phyloP scores from a whole-genome alignment of 2,113 vertebrate species.

The Festucalex cinctus region DNA sequence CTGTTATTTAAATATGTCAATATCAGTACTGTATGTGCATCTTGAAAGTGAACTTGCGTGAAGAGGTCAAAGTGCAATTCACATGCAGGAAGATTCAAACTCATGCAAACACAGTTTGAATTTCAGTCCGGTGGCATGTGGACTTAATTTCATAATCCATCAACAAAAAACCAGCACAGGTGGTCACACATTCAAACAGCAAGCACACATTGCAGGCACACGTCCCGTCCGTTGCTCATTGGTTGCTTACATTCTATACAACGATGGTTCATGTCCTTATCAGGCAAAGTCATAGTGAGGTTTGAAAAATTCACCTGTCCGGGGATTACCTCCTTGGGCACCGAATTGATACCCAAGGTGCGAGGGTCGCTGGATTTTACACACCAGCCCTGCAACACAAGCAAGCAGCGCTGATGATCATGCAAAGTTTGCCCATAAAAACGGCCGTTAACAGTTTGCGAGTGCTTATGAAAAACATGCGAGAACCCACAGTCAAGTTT shows the following conservation, averaged over 20 bases:
- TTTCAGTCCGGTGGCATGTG: not conserved
- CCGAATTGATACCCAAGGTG: slow-evolving; percentile 69
- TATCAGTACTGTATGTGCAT: not conserved
- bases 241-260: not conserved
- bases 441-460: not conserved
- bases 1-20: too few species aligned
- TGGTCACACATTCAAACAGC: not conserved
- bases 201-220: not conserved
- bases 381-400: slow-evolving; percentile 80
- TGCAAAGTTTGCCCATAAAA: not conserved
- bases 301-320: slow-evolving; percentile 72
- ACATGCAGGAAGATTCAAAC: too few species aligned
- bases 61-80: too few species aligned
- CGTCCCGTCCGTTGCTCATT: slow-evolving; percentile 8
- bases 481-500: not conserved
- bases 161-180: not conserved
- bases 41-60: not conserved
- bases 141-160: not conserved
- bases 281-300: slow-evolving; percentile 6
- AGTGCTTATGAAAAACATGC: not conserved
- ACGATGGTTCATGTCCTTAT: slow-evolving; percentile 2
- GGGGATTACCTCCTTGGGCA: slow-evolving; percentile 79
- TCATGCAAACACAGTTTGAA: not conserved
- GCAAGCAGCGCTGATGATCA: slow-evolving; percentile 36
- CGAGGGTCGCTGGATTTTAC: slow-evolving; percentile 76